Percentiles rank a stretch among this genome's conserved stretches.
phyloP scores from a whole-genome alignment of 2,797 vertebrate genomes.

The Periophthalmus magnuspinnatus region DNA sequence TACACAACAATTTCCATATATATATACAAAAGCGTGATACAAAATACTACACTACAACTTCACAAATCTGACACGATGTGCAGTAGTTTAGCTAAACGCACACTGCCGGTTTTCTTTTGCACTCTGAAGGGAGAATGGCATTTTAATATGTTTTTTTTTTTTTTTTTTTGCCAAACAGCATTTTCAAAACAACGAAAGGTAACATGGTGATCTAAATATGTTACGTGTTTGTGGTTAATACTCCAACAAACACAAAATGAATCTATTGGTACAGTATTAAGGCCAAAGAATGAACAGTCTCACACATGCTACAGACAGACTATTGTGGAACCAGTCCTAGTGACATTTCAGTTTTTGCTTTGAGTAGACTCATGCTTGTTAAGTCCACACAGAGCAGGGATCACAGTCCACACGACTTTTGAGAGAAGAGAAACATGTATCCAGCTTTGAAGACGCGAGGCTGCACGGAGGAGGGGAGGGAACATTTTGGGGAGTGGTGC shows the following conservation, averaged over 20 bases:
- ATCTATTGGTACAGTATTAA: slow-evolving; percentile 35
- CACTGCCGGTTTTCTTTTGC: too few species aligned
- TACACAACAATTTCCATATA: too few species aligned
- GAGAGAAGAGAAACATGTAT: slow-evolving; percentile 46
- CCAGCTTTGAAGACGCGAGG: slow-evolving; percentile 28
- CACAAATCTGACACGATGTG: too few species aligned
- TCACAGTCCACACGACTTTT: slow-evolving; percentile 49
- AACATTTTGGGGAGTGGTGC: background rate
- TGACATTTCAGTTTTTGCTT: slow-evolving; percentile 70
- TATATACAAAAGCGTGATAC: too few species aligned
- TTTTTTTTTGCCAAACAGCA: too few species aligned
- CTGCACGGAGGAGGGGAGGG: background rate
- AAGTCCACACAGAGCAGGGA: slow-evolving; percentile 49
- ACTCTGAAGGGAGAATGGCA: too few species aligned
- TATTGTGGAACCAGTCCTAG: slow-evolving; percentile 36
- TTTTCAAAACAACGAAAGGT: background rate
- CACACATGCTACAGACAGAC: background rate
- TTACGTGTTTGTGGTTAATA: too few species aligned
- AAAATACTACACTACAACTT: too few species aligned
- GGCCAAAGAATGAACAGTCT: slow-evolving; percentile 32
- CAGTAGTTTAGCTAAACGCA: too few species aligned
- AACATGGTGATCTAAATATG: too few species aligned
- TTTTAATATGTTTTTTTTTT: too few species aligned
- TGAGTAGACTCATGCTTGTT: slow-evolving; percentile 67
- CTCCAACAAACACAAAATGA: slow-evolving; percentile 11